Conservation (phyloP, 2,113 vertebrate genomes). For the Nerophis ophidion region DNA sequence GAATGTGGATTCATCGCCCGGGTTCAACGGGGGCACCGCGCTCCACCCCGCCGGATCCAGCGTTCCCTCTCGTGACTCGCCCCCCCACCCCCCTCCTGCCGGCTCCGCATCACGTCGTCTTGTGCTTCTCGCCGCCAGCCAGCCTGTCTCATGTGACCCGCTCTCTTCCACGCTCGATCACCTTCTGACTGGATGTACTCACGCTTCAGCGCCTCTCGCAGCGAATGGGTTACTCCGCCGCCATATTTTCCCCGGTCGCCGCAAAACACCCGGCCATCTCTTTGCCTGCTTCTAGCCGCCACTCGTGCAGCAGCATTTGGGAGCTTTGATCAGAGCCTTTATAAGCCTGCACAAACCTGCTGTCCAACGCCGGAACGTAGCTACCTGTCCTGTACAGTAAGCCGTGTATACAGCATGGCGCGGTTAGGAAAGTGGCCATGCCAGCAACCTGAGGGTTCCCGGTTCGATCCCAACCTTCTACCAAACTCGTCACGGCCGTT, state of each 20-base stretch:
- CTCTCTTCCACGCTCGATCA: conserved; percentile 33
- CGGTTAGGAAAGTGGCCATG: too few species aligned
- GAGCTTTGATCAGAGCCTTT: too few species aligned
- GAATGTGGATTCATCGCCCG: conserved; percentile 17
- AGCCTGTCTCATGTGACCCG: conserved; percentile 25
- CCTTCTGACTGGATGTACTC: conserved; percentile 16
- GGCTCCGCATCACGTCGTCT: conserved; percentile 3
- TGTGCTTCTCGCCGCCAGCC: conserved; percentile 3
- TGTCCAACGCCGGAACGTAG: too few species aligned
- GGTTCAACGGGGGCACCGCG: conserved; percentile 20
- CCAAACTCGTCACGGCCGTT: too few species aligned
- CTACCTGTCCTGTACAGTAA: too few species aligned
- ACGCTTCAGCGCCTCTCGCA: conserved; percentile 23
- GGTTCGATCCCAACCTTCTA: too few species aligned
- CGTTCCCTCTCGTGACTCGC: neutral
- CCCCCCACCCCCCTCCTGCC: neutral
- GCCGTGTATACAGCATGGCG: too few species aligned
- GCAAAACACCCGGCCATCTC: neutral
- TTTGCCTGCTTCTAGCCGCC: too few species aligned
- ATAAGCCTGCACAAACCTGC: too few species aligned
- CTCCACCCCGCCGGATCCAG: neutral
- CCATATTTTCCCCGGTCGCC: conserved; percentile 4
- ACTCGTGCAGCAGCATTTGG: too few species aligned
- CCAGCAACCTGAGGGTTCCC: too few species aligned
- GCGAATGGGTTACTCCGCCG: conserved; percentile 14